A percentile compares a stretch with the other conserved stretches of the same genome.
Conservation (phyloP, 2,797 vertebrate genomes). For the Peromyscus aztecus region DNA sequence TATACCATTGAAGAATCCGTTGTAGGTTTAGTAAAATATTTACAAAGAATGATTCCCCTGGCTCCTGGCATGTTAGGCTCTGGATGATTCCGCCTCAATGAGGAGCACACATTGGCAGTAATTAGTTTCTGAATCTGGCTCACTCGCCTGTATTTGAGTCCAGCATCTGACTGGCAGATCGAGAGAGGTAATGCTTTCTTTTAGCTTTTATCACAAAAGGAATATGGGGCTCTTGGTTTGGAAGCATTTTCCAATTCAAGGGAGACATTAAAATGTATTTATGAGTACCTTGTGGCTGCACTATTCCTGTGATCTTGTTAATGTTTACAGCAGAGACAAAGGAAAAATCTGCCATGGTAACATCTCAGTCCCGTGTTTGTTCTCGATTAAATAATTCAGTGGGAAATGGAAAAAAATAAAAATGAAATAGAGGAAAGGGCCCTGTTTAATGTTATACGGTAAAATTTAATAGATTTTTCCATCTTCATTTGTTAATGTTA, state of each 20-base stretch:
- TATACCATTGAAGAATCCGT: not conserved
- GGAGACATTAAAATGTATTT: not conserved
- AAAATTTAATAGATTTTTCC: not conserved
- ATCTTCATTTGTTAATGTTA: not conserved
- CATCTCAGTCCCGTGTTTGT: not conserved
- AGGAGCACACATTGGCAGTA: not conserved
- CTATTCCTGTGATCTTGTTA: not conserved
- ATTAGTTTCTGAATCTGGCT: not conserved
- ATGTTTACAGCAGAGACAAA: constrained; percentile 1
- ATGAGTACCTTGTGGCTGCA: not conserved
- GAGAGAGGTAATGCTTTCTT: not conserved
- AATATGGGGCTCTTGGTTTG: not conserved
- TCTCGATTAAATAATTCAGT: constrained; percentile 26
- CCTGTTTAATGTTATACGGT: not conserved
- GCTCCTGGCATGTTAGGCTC: not conserved
- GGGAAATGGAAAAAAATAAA: not conserved
- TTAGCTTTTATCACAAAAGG: not conserved
- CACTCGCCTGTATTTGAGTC: rapidly evolving
- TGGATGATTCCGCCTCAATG: not conserved
- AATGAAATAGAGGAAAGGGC: not conserved
- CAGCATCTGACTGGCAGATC: not conserved
- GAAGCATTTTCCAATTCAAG: not conserved
- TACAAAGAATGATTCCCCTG: not conserved
- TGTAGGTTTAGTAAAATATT: not conserved
- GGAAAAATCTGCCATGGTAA: not conserved